Conservation (phyloP, 2,113 vertebrate species). For the Mormoops blainvillei region DNA sequence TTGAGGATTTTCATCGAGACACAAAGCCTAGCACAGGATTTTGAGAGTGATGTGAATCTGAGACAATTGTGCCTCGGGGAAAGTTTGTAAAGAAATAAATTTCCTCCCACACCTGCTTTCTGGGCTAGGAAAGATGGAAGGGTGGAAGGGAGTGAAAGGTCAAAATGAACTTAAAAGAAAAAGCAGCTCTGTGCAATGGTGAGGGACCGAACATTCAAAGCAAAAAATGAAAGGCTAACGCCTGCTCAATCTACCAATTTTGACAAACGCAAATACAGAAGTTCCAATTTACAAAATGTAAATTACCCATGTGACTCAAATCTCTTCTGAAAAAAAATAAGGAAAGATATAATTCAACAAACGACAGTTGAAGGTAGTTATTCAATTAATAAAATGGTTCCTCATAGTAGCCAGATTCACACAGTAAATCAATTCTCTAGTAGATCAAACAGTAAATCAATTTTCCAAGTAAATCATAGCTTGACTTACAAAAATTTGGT, state of each 20-base stretch:
- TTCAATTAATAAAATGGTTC: not conserved
- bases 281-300: not conserved
- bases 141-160: not conserved
- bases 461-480: not conserved
- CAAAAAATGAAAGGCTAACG: not conserved
- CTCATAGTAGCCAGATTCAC: not conserved
- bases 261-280: slow-evolving; percentile 16
- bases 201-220: not conserved
- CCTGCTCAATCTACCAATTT: not conserved
- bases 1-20: not conserved
- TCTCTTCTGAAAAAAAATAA: not conserved
- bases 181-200: not conserved
- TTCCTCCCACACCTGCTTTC: not conserved
- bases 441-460: not conserved
- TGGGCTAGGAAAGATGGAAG: not conserved
- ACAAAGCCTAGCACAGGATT: not conserved
- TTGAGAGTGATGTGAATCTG: not conserved
- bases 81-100: not conserved
- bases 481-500: not conserved
- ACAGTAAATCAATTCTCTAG: not conserved
- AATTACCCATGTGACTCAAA: not conserved
- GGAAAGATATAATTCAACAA: not conserved
- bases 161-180: not conserved
- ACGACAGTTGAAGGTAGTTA: not conserved
- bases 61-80: not conserved